A percentile compares a stretch with the other conserved stretches of the same genome.
Evolutionary conservation across 2,113 vertebrate genomes (phyloP).

Genomic region (Oncorhynchus kisutch): DNA sequence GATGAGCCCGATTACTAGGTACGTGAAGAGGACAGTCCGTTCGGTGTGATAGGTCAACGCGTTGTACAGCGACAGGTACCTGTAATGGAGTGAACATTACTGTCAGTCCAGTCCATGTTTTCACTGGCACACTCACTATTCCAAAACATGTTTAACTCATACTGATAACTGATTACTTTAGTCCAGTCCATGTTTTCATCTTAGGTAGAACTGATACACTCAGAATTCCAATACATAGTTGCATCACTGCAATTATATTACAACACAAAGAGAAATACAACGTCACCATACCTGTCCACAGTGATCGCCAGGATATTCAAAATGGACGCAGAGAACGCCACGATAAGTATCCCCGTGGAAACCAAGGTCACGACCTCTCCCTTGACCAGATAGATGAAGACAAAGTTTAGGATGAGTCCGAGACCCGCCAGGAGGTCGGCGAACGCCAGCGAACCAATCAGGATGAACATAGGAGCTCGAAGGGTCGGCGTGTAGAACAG

Average conservation of each 20-base stretch:
- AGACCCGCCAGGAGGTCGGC: slow-evolving; percentile 86
- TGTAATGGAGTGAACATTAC: slow-evolving; percentile 50
- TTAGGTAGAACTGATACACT: no score
- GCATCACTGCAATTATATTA: no score
- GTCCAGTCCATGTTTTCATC: no score
- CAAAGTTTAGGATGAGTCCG: slow-evolving; percentile 86
- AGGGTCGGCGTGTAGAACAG: slow-evolving; percentile 86
- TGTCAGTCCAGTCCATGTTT: no score
- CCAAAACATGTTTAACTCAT: no score
- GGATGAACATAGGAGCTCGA: slow-evolving; percentile 83
- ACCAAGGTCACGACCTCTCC: slow-evolving; percentile 76
- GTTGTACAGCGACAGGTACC: slow-evolving; percentile 89
- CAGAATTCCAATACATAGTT: no score
- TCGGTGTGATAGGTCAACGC: slow-evolving; percentile 92
- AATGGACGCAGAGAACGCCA: slow-evolving; percentile 87
- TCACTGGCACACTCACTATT: no score
- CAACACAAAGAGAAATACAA: no score
- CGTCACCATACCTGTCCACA: slow-evolving; percentile 73
- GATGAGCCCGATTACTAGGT: slow-evolving; percentile 78
- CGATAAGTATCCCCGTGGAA: slow-evolving; percentile 80
- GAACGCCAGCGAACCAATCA: slow-evolving; percentile 86
- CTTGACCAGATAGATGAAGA: slow-evolving; percentile 81
- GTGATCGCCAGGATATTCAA: slow-evolving; percentile 90
- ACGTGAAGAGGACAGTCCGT: slow-evolving; percentile 83
- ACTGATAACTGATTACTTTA: no score